Evolutionary conservation across 2,797 vertebrate species (phyloP).

Genomic region (Lacerta agilis): DNA sequence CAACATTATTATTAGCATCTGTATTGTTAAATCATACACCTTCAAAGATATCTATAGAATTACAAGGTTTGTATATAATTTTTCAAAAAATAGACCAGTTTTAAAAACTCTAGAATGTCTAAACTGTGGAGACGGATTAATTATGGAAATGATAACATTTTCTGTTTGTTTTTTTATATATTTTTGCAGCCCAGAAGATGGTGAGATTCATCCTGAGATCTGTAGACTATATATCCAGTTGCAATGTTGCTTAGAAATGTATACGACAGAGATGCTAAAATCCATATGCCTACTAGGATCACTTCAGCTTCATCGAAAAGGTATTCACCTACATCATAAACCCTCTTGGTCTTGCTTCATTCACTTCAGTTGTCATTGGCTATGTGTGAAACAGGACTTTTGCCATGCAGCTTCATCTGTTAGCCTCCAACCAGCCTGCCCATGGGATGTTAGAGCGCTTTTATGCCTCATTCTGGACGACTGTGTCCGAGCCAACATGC

Average conservation of each 20-base stretch:
- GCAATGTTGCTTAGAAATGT: slow-evolving; percentile 99
- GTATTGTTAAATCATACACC: background rate
- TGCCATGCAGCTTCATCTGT: background rate
- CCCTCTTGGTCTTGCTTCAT: background rate
- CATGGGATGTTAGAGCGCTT: background rate
- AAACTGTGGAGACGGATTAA: background rate
- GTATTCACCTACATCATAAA: slow-evolving; percentile 72
- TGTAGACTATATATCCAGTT: slow-evolving; percentile 97
- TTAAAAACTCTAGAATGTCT: background rate
- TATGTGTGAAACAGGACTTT: background rate
- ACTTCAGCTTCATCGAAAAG: slow-evolving; percentile 96
- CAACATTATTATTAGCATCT: background rate
- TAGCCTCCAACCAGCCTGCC: background rate
- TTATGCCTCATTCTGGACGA: background rate
- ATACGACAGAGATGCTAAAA: slow-evolving; percentile 98
- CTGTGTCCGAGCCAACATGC: background rate
- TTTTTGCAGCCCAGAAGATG: slow-evolving; percentile 91
- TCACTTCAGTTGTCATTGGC: background rate
- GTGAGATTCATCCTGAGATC: slow-evolving; percentile 98
- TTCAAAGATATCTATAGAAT: background rate
- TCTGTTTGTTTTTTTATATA: slow-evolving; percentile 48
- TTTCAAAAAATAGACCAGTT: background rate
- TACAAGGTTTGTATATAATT: background rate
- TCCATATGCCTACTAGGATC: slow-evolving; percentile 95
- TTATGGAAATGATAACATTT: slow-evolving; percentile 8